Base-by-base conservation (phyloP, 1,140 invertebrate species). In the Lasioglossum baleicum region DNA sequence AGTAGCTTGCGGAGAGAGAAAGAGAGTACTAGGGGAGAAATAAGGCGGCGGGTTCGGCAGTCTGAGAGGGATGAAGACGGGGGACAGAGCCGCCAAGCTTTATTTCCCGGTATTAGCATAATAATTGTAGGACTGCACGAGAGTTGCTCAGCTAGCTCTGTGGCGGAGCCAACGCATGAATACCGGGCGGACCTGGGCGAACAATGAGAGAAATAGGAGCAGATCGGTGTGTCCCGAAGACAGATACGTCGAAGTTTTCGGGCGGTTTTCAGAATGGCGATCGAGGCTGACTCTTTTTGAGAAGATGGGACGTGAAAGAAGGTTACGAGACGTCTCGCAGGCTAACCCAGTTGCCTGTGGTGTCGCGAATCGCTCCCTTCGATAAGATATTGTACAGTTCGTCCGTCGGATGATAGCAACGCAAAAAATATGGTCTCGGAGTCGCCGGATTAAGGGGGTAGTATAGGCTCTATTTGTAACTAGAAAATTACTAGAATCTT, bases 61-160 rank as follows among this genome's bases (percentile, higher is more conserved):
- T n/a, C 2, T n/a, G 26, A 51, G 48, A 20, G 20, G 42, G 26
- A 53, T 11, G 22, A 60, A 60, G 61, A 58, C 20, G n/a, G 44
- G 22, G 63, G 58, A 70, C 26, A 53, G 61, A 69, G 53, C 66
- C 44, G 63, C 63, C 77, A 77, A 80, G 63, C 79, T 90, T 88
- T 88, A 85, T 85, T 86, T 68, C 74, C 61, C 20, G 61, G 67
- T 80, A 91, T 92, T 92, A 91, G 84, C 91, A 91, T 92, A 91
- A 92, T 92, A 92, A 92, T 92, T 90, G 88, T 75, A 75, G 20
- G 67, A 73, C 17, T 82, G 51, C 40, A 22, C 26, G 44, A 60
- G 56, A 58, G 44, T 64, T 35, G 48, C 6, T 58, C 7, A 0
- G n/a, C n/a, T 58, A 7, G n/a, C 20, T n/a, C 6, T 58, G 56